phyloP scores from a whole-genome alignment of 2,113 vertebrate genomes.

The Ardeotis arabs region DNA sequence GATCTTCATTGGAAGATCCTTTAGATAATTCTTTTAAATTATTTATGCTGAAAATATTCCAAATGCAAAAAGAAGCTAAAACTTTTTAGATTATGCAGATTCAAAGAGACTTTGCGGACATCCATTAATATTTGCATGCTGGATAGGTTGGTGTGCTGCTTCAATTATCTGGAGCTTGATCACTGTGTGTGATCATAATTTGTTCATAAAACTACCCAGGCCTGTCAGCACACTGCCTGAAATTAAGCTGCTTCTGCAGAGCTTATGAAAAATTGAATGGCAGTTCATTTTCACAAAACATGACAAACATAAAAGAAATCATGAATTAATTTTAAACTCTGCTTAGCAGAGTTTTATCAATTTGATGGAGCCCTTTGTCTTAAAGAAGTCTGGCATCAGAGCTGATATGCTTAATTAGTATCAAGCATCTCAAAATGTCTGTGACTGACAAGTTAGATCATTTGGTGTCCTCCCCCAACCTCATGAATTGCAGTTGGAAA shows the following conservation, averaged over 20 bases:
- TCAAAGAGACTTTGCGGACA: conserved; percentile 46
- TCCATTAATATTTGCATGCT: conserved; percentile 55
- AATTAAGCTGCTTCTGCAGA: conserved; percentile 72
- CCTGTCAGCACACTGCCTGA: conserved; percentile 76
- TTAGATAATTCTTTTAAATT: background rate
- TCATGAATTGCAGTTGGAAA: conserved; percentile 42
- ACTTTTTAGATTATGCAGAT: conserved; percentile 43
- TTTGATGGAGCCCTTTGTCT: conserved; percentile 80
- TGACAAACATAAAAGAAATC: conserved; percentile 81
- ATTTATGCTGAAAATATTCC: conserved; percentile 6
- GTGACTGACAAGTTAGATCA: conserved; percentile 72
- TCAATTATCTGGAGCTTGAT: conserved; percentile 71
- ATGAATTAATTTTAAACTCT: conserved; percentile 82
- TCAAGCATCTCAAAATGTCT: conserved; percentile 68
- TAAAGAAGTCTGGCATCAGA: conserved; percentile 71
- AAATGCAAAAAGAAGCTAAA: background rate
- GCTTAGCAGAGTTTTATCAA: conserved; percentile 80
- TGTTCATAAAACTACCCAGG: conserved; percentile 71
- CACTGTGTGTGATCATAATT: conserved; percentile 75
- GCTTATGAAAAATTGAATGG: conserved; percentile 81
- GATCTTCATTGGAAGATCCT: background rate
- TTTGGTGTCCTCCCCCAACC: conserved; percentile 23
- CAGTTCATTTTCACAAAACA: conserved; percentile 83
- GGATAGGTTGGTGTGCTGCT: conserved; percentile 57
- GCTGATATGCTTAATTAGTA: conserved; percentile 80